phyloP scores from a whole-genome alignment of 2,888 invertebrate genomes.

The Drosophila pseudotakahashii region DNA sequence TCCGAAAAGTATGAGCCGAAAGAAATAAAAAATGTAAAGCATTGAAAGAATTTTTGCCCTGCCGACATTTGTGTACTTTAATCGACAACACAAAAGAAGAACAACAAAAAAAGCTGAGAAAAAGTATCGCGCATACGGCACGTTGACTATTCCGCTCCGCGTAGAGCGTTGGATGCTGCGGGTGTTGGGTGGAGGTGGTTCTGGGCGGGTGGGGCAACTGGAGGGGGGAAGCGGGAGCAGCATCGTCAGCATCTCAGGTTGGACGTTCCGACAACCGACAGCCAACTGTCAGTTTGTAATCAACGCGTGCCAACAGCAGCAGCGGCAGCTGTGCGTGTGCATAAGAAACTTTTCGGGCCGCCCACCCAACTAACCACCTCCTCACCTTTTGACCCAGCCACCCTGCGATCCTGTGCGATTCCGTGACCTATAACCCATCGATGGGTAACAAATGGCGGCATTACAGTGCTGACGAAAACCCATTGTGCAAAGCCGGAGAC shows the following conservation, averaged over 20 bases:
- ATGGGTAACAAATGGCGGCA: constrained; percentile 26
- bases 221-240: neutral
- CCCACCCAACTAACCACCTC: neutral
- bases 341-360: constrained; percentile 31
- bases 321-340: constrained; percentile 58
- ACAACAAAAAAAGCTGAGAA: constrained; percentile 19
- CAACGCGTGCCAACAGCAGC: constrained; percentile 56
- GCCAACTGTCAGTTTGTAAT: constrained; percentile 67
- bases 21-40: constrained; percentile 38
- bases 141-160: constrained; percentile 53
- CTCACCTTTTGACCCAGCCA: neutral
- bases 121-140: constrained; percentile 70
- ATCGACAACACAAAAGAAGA: constrained; percentile 42
- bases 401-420: neutral
- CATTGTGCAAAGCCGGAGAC: constrained; percentile 33
- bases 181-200: neutral
- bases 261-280: constrained; percentile 35
- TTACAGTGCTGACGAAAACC: constrained; percentile 7
- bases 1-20: constrained; percentile 39
- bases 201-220: neutral
- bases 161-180: neutral
- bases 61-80: constrained; percentile 68
- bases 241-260: constrained; percentile 38
- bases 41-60: constrained; percentile 33
- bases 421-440: constrained; percentile 32